A percentile compares a stretch with the other conserved stretches of the same genome.
phyloP scores from a whole-genome alignment of 2,113 vertebrate genomes.

The Rhagologus leucostigma region DNA sequence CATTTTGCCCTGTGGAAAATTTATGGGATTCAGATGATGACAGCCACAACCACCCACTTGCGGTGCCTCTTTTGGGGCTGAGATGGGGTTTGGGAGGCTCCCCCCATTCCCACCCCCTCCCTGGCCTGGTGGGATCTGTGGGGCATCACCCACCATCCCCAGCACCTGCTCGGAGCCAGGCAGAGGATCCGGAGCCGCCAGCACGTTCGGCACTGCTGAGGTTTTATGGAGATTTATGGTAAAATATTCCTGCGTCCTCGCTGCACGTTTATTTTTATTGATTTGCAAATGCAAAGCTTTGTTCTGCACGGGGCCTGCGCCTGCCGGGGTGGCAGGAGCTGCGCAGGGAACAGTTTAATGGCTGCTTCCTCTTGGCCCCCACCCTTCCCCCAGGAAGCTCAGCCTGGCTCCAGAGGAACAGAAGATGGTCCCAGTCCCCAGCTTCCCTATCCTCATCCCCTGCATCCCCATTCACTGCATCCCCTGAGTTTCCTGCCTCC shows the following conservation, averaged over 20 bases:
- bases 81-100: not conserved
- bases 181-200: not conserved
- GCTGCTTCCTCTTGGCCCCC: not conserved
- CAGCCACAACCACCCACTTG: not conserved
- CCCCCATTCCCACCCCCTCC: not conserved
- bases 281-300: constrained; percentile 72
- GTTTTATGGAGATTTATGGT: constrained; percentile 64
- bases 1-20: not conserved
- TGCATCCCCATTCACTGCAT: not conserved
- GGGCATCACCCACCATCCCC: not conserved
- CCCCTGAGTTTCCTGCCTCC: not conserved
- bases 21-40: accelerated
- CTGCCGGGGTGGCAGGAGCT: constrained; percentile 33
- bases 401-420: not conserved
- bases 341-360: not conserved
- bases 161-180: not conserved
- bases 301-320: constrained; percentile 44
- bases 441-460: too few species aligned
- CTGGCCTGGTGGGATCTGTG: not conserved
- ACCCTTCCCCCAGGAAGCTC: not conserved
- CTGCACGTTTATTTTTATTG: constrained; percentile 73
- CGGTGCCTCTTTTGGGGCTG: not conserved
- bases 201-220: not conserved
- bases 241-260: constrained; percentile 53
- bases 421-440: not conserved